Evolutionary conservation across 2,797 vertebrate genomes (phyloP), one percentile per base, ranked within the genome.

Genomic region (Zalophus californianus): DNA sequence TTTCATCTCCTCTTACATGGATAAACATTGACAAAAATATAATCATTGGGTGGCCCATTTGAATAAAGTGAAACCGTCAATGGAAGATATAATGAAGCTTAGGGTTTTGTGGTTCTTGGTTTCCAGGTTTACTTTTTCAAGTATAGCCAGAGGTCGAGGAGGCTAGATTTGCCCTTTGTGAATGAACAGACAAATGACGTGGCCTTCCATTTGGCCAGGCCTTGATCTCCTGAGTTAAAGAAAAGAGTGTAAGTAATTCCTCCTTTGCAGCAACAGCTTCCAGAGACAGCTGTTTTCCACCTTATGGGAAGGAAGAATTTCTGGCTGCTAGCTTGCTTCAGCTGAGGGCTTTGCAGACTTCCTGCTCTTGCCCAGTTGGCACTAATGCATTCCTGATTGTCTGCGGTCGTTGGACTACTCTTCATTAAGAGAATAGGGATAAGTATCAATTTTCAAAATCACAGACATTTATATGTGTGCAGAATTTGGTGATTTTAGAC

Each of bases 251-350:
- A 68, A 84, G 52, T 35, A 62, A 75, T 82, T 84, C 64, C 79
- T 88, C 18, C 13, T 73, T 50, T 35, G 64, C 66, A 92, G 29
- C 21, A 41, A 56, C 12, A 15, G 0, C 52, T 68, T 93, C 75
- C 85, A 29, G 73, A 68, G 50, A 86, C 95, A 97, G 96, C 92
- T 96, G 95, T 92, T 97, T 95, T 96, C 86, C 72, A 97, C 85
- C 78, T 97, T 75, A 80, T 0, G 23, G 80, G 18, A 38, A 93
- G 60, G 60, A 96, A 66, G 90, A 80, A 64, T 90, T 95, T 91
- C 72, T 93, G 87, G 66, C 93, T 44, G 7, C 35, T 77, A 9
- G 54, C 66, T 70, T 83, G 82, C 72, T 68, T 91, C 64, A 56
- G 66, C 89, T 38, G 75, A 41, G 14, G 89, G 8, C 5, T 68